These are phyloP conservation scores for Diorhabda elongata DNA, from an alignment of 1,140 invertebrate species.

Conservation along the genomic window DNA sequence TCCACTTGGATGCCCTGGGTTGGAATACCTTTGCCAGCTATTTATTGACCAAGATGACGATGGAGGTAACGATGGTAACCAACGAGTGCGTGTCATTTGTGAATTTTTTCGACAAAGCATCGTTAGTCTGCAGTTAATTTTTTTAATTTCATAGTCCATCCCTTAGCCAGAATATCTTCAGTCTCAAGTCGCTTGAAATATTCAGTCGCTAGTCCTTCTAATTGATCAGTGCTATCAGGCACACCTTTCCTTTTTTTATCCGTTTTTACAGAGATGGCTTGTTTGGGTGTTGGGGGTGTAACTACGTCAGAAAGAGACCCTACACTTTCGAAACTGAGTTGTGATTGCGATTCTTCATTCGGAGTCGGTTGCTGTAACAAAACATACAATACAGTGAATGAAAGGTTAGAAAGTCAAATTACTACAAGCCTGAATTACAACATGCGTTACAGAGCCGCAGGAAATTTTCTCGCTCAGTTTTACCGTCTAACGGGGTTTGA, in stretches of 20 bases:
- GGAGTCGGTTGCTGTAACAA: neutral
- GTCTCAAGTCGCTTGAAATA: no score
- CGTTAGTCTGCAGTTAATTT: neutral
- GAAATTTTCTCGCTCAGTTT: no score
- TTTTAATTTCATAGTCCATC: no score
- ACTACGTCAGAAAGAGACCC: neutral
- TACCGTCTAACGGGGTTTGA: no score
- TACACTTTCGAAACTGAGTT: neutral
- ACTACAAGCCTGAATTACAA: no score
- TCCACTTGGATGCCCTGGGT: neutral
- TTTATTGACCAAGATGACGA: neutral
- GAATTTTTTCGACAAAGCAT: constrained; percentile 3
- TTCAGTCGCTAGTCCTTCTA: no score
- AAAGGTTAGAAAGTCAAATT: no score
- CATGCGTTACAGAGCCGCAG: no score
- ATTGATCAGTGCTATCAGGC: no score
- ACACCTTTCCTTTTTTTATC: no score
- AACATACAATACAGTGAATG: neutral
- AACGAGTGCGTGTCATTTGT: neutral
- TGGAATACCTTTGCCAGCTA: neutral
- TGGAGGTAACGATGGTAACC: neutral
- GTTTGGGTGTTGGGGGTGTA: neutral
- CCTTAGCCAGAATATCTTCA: no score
- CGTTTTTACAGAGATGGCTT: no score
- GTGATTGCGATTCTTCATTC: constrained; percentile 6